phyloP scores from a whole-genome alignment of 2,888 invertebrate genomes.

The Coremacera marginata region DNA sequence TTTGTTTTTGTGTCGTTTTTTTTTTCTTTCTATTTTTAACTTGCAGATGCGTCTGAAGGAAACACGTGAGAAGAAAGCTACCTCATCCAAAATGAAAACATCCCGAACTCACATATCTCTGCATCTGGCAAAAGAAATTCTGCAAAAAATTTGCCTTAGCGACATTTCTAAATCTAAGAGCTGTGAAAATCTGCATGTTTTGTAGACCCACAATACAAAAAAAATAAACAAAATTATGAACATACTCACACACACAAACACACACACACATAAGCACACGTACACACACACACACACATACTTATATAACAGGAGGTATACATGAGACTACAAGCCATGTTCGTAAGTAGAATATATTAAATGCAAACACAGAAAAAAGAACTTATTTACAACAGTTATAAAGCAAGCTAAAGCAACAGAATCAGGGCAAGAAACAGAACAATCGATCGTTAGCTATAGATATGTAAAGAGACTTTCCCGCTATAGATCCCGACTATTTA shows the following conservation, averaged over 20 bases:
- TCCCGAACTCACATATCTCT: slow-evolving; percentile 86
- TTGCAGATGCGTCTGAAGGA: slow-evolving; percentile 80
- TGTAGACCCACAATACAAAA: slow-evolving; percentile 69
- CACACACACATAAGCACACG: slow-evolving; percentile 20
- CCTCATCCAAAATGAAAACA: slow-evolving; percentile 78
- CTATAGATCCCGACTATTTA: too few relatives aligned
- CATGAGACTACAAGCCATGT: neutral
- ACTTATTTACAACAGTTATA: slow-evolving; percentile 9
- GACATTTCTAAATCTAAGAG: slow-evolving; percentile 88
- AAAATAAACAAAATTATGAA: neutral
- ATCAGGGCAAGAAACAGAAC: slow-evolving; percentile 21
- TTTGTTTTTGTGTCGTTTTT: too few relatives aligned
- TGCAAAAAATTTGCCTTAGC: slow-evolving; percentile 87
- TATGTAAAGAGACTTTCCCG: neutral
- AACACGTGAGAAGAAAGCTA: slow-evolving; percentile 79
- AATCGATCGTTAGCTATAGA: slow-evolving; percentile 3
- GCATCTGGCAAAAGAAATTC: slow-evolving; percentile 83
- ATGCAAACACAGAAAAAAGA: neutral
- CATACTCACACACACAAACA: neutral
- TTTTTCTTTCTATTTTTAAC: neutral
- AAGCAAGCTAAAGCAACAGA: neutral
- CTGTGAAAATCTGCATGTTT: slow-evolving; percentile 87
- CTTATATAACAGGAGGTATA: neutral
- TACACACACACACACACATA: slow-evolving; percentile 25
- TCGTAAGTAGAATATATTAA: neutral